phyloP scores from a whole-genome alignment of 1,140 invertebrate species.

The Whitmania pigra region DNA sequence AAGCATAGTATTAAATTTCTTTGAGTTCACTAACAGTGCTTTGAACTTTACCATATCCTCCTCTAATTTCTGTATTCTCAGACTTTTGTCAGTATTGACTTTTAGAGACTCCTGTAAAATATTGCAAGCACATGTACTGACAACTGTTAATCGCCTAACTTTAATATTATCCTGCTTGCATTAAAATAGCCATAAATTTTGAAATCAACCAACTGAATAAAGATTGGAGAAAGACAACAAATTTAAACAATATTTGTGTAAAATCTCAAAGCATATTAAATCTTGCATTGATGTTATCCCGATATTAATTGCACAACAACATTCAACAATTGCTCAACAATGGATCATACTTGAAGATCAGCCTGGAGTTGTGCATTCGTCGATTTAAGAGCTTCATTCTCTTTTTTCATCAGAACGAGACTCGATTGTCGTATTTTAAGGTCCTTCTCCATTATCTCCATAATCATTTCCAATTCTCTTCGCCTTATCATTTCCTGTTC shows the following conservation, averaged over 20 bases:
- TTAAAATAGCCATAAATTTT: not conserved
- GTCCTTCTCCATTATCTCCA: conserved; percentile 88
- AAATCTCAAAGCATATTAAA: not conserved
- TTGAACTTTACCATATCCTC: not conserved
- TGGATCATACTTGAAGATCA: not conserved
- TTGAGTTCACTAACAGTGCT: too few relatives aligned
- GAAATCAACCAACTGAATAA: not conserved
- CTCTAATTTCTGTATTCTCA: not conserved
- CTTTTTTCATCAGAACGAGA: conserved; percentile 4
- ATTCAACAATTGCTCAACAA: not conserved
- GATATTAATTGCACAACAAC: not conserved
- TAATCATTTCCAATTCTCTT: conserved; percentile 88
- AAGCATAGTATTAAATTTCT: too few relatives aligned
- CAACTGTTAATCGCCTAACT: not conserved
- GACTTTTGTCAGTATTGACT: not conserved
- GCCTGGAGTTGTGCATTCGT: not conserved
- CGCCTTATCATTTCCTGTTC: conserved; percentile 66
- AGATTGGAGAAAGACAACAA: not conserved
- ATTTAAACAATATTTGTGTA: not conserved
- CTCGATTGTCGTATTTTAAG: not conserved
- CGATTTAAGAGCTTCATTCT: conserved; percentile 3
- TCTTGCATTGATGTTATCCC: not conserved
- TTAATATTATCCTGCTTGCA: not conserved
- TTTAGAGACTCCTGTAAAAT: conserved; percentile 6
- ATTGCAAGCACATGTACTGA: not conserved